phyloP scores from a whole-genome alignment of 2,113 vertebrate genomes.

The Sturnira hondurensis region DNA sequence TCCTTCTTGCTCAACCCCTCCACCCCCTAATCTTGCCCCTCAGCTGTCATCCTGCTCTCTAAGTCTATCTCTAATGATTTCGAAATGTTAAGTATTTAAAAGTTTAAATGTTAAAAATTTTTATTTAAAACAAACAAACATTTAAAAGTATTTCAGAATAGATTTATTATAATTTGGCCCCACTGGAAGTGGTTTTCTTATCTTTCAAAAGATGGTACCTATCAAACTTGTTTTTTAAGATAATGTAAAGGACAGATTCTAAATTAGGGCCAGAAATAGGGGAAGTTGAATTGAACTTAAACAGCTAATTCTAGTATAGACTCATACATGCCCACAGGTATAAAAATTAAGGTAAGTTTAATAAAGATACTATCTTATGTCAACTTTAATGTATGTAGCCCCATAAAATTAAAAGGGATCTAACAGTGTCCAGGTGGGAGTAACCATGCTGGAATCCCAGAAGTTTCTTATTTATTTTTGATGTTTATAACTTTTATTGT shows the following conservation, averaged over 20 bases:
- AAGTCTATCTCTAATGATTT: not conserved
- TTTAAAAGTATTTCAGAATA: not conserved
- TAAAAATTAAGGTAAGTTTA: not conserved
- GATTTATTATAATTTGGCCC: not conserved
- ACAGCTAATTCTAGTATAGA: not conserved
- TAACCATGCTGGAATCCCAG: not conserved
- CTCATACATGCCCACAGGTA: not conserved
- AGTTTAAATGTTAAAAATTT: not conserved
- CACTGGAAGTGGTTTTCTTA: not conserved
- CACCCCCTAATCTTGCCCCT: too few species aligned
- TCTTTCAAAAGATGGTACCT: not conserved
- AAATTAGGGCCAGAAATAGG: not conserved
- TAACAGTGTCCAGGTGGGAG: not conserved
- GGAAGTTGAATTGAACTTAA: not conserved
- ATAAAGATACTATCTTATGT: not conserved
- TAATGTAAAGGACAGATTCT: not conserved
- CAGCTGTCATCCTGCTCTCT: too few species aligned
- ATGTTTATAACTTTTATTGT: too few species aligned
- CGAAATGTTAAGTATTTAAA: not conserved
- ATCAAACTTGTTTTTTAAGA: not conserved
- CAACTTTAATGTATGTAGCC: not conserved
- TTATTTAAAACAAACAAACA: not conserved
- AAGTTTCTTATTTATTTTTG: too few species aligned
- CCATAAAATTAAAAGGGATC: not conserved
- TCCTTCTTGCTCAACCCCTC: too few species aligned